These are phyloP conservation scores for Pterostichus madidus DNA, from an alignment of 2,888 invertebrate species.

Conservation along the genomic window DNA sequence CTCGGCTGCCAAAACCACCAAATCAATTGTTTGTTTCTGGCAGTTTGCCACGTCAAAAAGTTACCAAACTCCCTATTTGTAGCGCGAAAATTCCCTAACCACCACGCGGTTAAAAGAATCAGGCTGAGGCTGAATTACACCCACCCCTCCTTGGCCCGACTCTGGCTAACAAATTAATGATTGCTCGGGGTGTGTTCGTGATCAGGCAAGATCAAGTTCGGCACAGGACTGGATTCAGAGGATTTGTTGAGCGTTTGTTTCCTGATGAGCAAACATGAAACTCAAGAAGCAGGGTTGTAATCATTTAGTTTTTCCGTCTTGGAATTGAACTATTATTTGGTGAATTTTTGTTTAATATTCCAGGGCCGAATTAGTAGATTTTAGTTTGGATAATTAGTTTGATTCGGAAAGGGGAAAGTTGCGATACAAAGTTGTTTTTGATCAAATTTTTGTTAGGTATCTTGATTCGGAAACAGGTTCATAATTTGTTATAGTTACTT, in stretches of 20 bases:
- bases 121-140: slow-evolving; percentile 1
- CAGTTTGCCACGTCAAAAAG: slow-evolving; percentile 57
- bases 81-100: slow-evolving; percentile 41
- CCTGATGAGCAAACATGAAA: too few species aligned
- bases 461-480: too few species aligned
- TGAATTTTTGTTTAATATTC: too few species aligned
- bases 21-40: slow-evolving; percentile 64
- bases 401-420: too few species aligned
- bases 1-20: background rate
- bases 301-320: background rate
- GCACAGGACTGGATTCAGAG: background rate
- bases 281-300: background rate
- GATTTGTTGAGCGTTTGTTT: background rate
- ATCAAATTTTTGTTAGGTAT: too few species aligned
- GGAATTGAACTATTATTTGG: too few species aligned
- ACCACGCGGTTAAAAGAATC: slow-evolving; percentile 20
- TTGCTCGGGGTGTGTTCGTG: slow-evolving; percentile 40
- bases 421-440: too few species aligned
- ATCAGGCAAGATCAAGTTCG: slow-evolving; percentile 52
- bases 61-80: slow-evolving; percentile 42
- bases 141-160: background rate
- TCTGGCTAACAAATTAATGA: slow-evolving; percentile 54
- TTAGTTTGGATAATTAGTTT: too few species aligned
- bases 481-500: too few species aligned
- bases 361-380: too few species aligned